Base-by-base conservation (phyloP, 2,113 vertebrate species). In the Gnathonemus echidnorhynchus region DNA sequence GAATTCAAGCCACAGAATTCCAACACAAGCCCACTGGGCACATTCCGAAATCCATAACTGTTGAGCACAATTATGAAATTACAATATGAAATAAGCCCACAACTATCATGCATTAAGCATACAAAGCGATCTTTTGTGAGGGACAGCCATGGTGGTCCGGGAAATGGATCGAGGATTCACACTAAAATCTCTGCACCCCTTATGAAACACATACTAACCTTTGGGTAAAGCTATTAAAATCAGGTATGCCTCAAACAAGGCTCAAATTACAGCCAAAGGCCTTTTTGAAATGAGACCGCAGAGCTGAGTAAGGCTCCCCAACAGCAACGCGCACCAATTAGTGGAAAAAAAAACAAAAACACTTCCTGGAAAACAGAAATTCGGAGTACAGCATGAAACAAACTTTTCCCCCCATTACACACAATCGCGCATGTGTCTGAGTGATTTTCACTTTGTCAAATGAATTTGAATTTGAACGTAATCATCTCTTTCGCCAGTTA, bases 61-160 rank as follows among this genome's bases (percentile, higher is more conserved):
- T n/a, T n/a, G 48, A 86, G 42, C 83, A 49, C 42, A 86, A 49
- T n/a, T 86, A 50, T 50, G 84, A 86, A 86, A 50, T 86, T 86
- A 48, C n/a, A 50, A 86, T 49, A 86, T 49, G 24, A 86, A 48
- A 86, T 13, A 49, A 10, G 45, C 84, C 24, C 48, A 50, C 84
- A 86, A 50, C 84, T 10, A 80, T 80, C 45, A 86, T 49, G 84
- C 48, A 80, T 19, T 80, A 80, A 80, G 35, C 74, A 80, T 80
- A 80, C 74, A 80, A 80, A 80, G 35, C 10, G 17, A 80, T 5
- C 35, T 80, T 80, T 80, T 80, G 74, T 80, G 31, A 80, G 74
- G 74, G 35, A 80, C 74, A 19, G 35, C 35, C 74, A 39, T 35
- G 35, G 35, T 19, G 74, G 15, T 19, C 74, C 6, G 2, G 13